These are phyloP conservation scores for Calidris pugnax DNA, from an alignment of 2,113 vertebrate species.

Conservation along the genomic window DNA sequence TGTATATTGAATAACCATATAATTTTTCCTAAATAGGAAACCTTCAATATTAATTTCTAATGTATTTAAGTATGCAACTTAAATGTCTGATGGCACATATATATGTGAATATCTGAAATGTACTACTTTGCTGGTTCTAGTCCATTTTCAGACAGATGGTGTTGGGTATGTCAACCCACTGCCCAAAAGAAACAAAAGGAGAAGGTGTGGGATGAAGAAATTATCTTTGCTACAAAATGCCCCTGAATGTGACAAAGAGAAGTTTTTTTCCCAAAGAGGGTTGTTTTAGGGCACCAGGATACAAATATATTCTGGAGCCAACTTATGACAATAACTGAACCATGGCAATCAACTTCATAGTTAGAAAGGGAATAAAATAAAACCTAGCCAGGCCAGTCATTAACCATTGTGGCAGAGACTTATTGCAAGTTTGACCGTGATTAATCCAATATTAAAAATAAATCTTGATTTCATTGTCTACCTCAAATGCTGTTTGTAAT, in stretches of 20 bases:
- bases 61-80: not conserved
- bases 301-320: not conserved
- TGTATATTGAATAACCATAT: not conserved
- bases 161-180: not conserved
- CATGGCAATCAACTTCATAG: not conserved
- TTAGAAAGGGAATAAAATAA: not conserved
- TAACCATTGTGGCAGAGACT: not conserved
- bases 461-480: not conserved
- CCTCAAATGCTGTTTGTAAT: not conserved
- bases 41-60: not conserved
- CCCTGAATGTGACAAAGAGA: fast-evolving
- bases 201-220: fast-evolving
- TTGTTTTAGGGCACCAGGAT: not conserved
- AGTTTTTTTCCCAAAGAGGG: not conserved
- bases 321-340: not conserved
- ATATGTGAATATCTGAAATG: not conserved
- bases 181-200: not conserved
- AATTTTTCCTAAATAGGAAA: not conserved
- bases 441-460: not conserved
- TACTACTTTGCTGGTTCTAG: not conserved
- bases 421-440: not conserved
- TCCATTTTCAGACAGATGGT: not conserved
- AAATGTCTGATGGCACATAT: not conserved
- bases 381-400: not conserved
- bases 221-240: not conserved